A percentile compares a stretch with the other conserved stretches of the same genome.
Evolutionary conservation across 2,888 invertebrate species (phyloP).

Genomic region (Melinopterus prodromus): DNA sequence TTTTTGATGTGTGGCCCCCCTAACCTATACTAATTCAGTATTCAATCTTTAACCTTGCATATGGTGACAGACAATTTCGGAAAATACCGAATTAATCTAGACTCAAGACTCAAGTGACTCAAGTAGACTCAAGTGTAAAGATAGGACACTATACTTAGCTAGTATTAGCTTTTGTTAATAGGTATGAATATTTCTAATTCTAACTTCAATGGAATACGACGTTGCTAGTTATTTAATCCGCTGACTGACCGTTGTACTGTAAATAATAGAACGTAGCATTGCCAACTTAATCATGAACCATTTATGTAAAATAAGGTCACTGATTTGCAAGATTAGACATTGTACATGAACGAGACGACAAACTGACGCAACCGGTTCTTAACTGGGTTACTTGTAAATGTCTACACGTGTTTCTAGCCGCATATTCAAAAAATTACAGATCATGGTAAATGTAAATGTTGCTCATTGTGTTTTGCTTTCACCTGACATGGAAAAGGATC

Average conservation of each 20-base stretch:
- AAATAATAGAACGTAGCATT: not conserved
- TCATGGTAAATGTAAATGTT: not conserved
- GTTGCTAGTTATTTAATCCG: not conserved
- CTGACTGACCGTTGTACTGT: not conserved
- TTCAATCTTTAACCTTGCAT: no score
- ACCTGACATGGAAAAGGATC: not conserved
- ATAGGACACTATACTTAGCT: no score
- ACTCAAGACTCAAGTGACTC: no score
- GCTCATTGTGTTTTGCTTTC: not conserved
- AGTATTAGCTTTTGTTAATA: no score
- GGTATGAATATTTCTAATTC: no score
- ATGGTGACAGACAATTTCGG: no score
- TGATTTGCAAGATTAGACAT: constrained; percentile 4
- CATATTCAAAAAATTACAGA: not conserved
- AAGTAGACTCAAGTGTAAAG: no score
- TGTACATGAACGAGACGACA: not conserved
- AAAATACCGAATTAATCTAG: no score
- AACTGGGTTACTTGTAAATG: not conserved
- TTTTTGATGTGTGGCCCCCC: no score
- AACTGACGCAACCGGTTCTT: not conserved
- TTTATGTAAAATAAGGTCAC: constrained; percentile 4
- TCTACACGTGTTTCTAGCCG: not conserved
- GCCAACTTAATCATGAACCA: not conserved
- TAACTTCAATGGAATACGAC: no score
- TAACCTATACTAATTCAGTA: no score